Percentiles rank a stretch among this genome's conserved stretches.
Conservation (phyloP, 2,113 vertebrate genomes). For the Pomatostomus ruficeps region DNA sequence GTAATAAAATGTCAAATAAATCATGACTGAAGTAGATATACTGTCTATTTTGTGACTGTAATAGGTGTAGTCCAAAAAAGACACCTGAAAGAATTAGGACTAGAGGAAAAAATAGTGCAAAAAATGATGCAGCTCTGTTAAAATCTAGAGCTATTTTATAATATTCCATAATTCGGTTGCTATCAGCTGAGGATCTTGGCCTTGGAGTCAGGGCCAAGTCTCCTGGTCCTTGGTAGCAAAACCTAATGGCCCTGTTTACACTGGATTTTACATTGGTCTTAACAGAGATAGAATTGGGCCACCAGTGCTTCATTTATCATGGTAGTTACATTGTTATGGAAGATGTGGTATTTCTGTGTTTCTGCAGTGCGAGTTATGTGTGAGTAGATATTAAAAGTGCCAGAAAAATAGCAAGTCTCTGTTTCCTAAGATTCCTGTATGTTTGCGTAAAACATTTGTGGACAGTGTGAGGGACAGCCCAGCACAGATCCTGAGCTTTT, state of each 20-base stretch:
- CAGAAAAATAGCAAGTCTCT: neutral
- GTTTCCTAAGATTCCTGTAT: neutral
- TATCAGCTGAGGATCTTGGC: neutral
- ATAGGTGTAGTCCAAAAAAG: neutral
- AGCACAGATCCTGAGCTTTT: neutral
- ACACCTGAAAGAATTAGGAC: neutral
- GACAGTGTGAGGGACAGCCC: neutral
- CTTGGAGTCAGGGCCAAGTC: neutral
- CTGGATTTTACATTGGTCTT: neutral
- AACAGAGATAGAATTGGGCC: neutral
- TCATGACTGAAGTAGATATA: neutral
- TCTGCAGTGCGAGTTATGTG: neutral
- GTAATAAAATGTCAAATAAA: neutral
- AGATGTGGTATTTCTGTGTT: neutral
- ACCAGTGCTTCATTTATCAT: neutral
- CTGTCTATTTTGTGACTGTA: neutral
- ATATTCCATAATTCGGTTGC: neutral
- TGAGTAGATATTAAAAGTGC: neutral
- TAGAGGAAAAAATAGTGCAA: neutral
- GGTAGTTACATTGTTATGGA: neutral
- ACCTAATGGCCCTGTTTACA: neutral
- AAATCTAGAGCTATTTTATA: neutral
- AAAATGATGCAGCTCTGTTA: neutral
- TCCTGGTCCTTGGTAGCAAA: neutral
- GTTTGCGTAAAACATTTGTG: neutral